phyloP scores from a whole-genome alignment of 2,113 vertebrate genomes.

The Eleginops maclovinus region DNA sequence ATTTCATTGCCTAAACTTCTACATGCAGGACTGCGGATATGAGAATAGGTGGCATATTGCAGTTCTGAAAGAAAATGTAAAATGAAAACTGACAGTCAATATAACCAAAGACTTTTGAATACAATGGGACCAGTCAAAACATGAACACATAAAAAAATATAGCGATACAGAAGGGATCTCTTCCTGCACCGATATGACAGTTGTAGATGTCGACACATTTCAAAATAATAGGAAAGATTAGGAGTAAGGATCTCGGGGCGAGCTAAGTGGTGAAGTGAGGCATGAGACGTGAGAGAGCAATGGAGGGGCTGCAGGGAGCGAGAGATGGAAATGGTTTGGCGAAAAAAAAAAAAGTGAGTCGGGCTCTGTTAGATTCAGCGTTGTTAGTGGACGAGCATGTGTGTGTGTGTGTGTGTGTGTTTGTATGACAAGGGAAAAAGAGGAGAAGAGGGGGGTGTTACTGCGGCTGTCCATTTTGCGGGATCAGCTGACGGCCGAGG shows the following conservation, averaged over 20 bases:
- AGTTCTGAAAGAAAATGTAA: slow-evolving; percentile 1
- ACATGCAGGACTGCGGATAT: not conserved
- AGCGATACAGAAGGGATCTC: slow-evolving; percentile 26
- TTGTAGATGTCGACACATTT: slow-evolving; percentile 64
- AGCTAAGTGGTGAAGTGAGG: slow-evolving; percentile 70
- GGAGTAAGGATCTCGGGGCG: slow-evolving; percentile 46
- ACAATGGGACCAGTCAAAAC: slow-evolving; percentile 48
- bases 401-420: slow-evolving; percentile 9
- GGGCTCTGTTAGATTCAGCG: slow-evolving; percentile 46
- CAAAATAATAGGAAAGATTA: slow-evolving; percentile 70
- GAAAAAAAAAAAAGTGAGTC: slow-evolving; percentile 43
- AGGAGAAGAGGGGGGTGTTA: slow-evolving; percentile 9
- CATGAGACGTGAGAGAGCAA: slow-evolving; percentile 62
- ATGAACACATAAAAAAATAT: slow-evolving; percentile 31
- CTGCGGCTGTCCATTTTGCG: slow-evolving; percentile 69
- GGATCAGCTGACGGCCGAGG: slow-evolving; percentile 79
- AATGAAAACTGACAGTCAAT: slow-evolving; percentile 24
- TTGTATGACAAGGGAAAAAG: slow-evolving; percentile 16
- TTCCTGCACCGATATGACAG: slow-evolving; percentile 46
- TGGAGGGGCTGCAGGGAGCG: slow-evolving; percentile 46
- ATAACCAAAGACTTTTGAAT: slow-evolving; percentile 12
- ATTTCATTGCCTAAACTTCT: not conserved
- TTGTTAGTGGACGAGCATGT: slow-evolving; percentile 36
- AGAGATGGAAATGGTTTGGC: slow-evolving; percentile 38
- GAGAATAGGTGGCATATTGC: not conserved